Evolutionary conservation across 2,113 vertebrate genomes (phyloP).

Genomic region (Dromas ardeola): DNA sequence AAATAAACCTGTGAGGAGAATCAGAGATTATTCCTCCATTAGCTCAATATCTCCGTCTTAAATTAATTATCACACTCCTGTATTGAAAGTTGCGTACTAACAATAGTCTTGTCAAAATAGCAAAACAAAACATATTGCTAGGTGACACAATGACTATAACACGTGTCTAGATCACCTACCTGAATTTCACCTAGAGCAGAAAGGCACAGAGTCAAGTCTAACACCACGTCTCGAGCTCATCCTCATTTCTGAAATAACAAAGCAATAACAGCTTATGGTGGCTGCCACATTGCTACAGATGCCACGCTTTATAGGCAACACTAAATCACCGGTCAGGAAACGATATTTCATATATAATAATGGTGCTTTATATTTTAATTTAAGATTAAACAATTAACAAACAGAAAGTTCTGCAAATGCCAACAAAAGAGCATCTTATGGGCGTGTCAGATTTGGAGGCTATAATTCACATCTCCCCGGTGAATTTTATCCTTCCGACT

Average conservation of each 20-base stretch:
- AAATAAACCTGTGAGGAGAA: not conserved
- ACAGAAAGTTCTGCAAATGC: conserved; percentile 22
- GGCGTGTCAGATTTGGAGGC: not conserved
- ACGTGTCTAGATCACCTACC: not conserved
- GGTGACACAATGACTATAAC: not conserved
- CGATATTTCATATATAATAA: not conserved
- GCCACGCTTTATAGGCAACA: not conserved
- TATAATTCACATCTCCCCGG: not conserved
- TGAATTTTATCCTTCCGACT: not conserved
- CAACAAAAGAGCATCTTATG: not conserved
- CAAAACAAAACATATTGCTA: not conserved
- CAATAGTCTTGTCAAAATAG: not conserved
- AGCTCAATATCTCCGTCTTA: not conserved
- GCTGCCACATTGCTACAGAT: not conserved
- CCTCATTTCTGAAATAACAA: not conserved
- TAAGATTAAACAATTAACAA: conserved; percentile 20
- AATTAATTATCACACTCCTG: not conserved
- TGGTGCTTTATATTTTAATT: conserved; percentile 12
- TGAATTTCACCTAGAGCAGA: conserved; percentile 16
- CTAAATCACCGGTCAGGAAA: conserved; percentile 7
- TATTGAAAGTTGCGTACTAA: not conserved
- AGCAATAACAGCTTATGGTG: not conserved
- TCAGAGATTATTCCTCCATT: not conserved
- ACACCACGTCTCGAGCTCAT: not conserved
- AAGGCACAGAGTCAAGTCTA: conserved; percentile 33